Conservation (phyloP, 2,797 vertebrate genomes). For the Coregonus sp. region DNA sequence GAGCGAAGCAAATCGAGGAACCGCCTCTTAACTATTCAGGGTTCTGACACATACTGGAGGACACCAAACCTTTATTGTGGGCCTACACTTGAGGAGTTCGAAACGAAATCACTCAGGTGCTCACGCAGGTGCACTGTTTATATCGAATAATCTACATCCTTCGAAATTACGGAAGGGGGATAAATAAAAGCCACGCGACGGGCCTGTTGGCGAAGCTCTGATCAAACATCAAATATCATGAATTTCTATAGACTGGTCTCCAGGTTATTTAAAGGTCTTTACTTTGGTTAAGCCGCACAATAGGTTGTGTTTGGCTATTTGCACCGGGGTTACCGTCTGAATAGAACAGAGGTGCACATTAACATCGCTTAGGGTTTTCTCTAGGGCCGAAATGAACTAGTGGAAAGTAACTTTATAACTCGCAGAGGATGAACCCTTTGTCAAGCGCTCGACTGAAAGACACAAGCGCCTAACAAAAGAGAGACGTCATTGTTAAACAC, state of each 20-base stretch:
- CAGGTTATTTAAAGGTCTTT: slow-evolving; percentile 75
- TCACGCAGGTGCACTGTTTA: not conserved
- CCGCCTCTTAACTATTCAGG: slow-evolving; percentile 74
- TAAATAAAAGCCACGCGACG: slow-evolving; percentile 73
- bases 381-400: slow-evolving; percentile 79
- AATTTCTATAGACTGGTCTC: slow-evolving; percentile 80
- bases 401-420: slow-evolving; percentile 87
- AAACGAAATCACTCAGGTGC: not conserved
- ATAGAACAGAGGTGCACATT: slow-evolving; percentile 80
- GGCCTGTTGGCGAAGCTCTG: slow-evolving; percentile 62
- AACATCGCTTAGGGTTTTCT: slow-evolving; percentile 84
- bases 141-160: slow-evolving; percentile 1
- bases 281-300: slow-evolving; percentile 76
- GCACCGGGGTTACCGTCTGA: slow-evolving; percentile 74
- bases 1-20: slow-evolving; percentile 78
- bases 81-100: not conserved
- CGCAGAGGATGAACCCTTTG: slow-evolving; percentile 82
- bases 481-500: slow-evolving; percentile 73
- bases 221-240: slow-evolving; percentile 81
- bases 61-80: slow-evolving; percentile 35
- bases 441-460: slow-evolving; percentile 71
- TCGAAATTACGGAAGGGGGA: slow-evolving; percentile 41
- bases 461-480: slow-evolving; percentile 77
- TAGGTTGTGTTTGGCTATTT: slow-evolving; percentile 73
- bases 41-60: slow-evolving; percentile 45